These are phyloP conservation scores for Ceyx melanurus DNA, from an alignment of 2,113 vertebrate species.

Conservation along the genomic window DNA sequence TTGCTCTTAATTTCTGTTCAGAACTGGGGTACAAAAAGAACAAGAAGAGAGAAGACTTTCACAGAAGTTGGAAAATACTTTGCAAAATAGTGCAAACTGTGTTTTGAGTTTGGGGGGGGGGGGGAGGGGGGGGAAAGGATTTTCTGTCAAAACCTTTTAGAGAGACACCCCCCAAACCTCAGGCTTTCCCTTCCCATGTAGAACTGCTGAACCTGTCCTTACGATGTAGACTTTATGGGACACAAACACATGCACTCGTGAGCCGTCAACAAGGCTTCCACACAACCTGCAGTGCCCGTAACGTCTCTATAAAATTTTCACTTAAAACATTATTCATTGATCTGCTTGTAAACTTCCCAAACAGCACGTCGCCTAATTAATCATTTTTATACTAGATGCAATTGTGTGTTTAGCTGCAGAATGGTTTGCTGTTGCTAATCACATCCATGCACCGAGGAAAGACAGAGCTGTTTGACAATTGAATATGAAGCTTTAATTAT, in stretches of 20 bases:
- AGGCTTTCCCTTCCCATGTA: neutral
- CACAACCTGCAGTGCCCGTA: slow-evolving; percentile 66
- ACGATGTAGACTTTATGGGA: neutral
- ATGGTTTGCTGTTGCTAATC: slow-evolving; percentile 51
- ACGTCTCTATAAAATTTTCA: slow-evolving; percentile 68
- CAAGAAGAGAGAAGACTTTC: neutral
- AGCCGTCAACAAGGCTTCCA: slow-evolving; percentile 16
- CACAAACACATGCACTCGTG: neutral
- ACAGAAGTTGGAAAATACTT: neutral
- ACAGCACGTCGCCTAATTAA: slow-evolving; percentile 64
- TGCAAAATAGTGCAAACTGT: neutral
- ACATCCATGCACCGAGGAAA: slow-evolving; percentile 54
- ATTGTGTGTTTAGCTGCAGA: slow-evolving; percentile 67
- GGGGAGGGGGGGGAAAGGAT: neutral
- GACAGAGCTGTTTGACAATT: slow-evolving; percentile 58
- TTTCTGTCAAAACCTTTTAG: neutral
- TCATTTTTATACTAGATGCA: slow-evolving; percentile 69
- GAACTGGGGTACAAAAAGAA: neutral
- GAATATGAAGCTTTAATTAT: slow-evolving; percentile 71
- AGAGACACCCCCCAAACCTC: neutral
- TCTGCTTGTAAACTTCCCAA: slow-evolving; percentile 67
- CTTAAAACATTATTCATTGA: slow-evolving; percentile 62
- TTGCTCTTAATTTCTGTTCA: neutral
- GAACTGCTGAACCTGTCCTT: slow-evolving; percentile 4
- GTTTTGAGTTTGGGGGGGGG: neutral